phyloP scores from a whole-genome alignment of 30 jellyfish, hydroid and myxozoan species.

The Hydractinia symbiolongicarpus region DNA sequence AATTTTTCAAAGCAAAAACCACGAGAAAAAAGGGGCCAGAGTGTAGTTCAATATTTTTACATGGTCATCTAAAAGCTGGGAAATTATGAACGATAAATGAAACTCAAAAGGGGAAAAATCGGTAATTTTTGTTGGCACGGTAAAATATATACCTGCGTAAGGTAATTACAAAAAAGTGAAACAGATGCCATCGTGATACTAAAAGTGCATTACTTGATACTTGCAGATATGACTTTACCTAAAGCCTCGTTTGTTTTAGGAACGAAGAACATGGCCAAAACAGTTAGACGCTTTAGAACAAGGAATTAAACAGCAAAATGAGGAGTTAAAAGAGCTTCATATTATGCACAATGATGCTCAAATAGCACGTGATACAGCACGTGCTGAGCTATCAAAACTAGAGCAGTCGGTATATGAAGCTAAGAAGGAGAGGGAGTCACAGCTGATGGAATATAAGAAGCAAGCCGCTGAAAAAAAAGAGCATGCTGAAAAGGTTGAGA shows the following conservation, averaged over 20 bases:
- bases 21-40: too few species aligned
- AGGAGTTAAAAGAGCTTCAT: slow-evolving; percentile 75
- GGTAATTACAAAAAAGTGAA: too few species aligned
- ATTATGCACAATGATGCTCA: slow-evolving; percentile 96
- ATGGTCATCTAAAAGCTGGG: too few species aligned
- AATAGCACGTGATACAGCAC: slow-evolving; percentile 89
- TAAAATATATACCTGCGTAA: too few species aligned
- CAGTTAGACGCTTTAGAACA: slow-evolving; percentile 82
- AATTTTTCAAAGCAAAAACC: too few species aligned
- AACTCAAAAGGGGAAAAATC: too few species aligned
- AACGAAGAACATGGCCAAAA: slow-evolving; percentile 93
- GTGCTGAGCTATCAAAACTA: slow-evolving; percentile 64
- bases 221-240: too few species aligned
- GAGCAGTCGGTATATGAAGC: slow-evolving; percentile 93
- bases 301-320: slow-evolving; percentile 79
- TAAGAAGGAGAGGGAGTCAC: slow-evolving; percentile 80
- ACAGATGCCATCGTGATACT: too few species aligned
- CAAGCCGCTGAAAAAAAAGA: slow-evolving; percentile 98
- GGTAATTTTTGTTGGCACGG: too few species aligned
- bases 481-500: slow-evolving; percentile 95
- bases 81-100: too few species aligned
- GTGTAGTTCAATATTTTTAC: too few species aligned
- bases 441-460: slow-evolving; percentile 74
- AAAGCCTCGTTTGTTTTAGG: slow-evolving; percentile 28
- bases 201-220: too few species aligned